These are phyloP conservation scores for Xanthorhoe designata DNA, from an alignment of 2,888 invertebrate genomes.

Conservation along the genomic window DNA sequence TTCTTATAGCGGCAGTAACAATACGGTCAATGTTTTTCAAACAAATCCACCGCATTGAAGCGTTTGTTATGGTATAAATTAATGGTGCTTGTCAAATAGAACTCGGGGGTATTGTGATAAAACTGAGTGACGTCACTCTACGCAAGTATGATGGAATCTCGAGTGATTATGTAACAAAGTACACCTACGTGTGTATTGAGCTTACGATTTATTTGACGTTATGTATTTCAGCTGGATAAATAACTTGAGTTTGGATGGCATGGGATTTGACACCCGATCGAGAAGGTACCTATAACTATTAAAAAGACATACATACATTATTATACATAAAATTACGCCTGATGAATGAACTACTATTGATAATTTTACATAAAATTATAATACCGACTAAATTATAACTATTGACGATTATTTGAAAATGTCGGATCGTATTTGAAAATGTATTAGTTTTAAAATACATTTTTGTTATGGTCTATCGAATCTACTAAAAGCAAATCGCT, in stretches of 20 bases:
- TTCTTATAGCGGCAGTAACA: not conserved
- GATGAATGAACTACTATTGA: too few species aligned
- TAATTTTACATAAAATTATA: too few species aligned
- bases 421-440: too few species aligned
- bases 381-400: too few species aligned
- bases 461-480: too few species aligned
- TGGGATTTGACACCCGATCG: too few species aligned
- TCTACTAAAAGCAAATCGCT: not conserved
- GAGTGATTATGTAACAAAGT: constrained; percentile 17
- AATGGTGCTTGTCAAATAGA: constrained; percentile 54
- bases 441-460: not conserved
- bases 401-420: too few species aligned
- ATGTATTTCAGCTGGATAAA: too few species aligned
- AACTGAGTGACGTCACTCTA: constrained; percentile 24
- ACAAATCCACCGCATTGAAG: constrained; percentile 6
- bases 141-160: constrained; percentile 19
- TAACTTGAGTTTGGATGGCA: too few species aligned
- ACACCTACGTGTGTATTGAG: constrained; percentile 11
- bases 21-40: not conserved
- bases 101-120: constrained; percentile 43
- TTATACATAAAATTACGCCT: too few species aligned
- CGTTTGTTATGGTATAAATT: constrained; percentile 49
- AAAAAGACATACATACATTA: too few species aligned
- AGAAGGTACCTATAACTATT: too few species aligned
- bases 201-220: not conserved